phyloP scores from a whole-genome alignment of 2,113 vertebrate genomes.

The Tupaia chinensis region DNA sequence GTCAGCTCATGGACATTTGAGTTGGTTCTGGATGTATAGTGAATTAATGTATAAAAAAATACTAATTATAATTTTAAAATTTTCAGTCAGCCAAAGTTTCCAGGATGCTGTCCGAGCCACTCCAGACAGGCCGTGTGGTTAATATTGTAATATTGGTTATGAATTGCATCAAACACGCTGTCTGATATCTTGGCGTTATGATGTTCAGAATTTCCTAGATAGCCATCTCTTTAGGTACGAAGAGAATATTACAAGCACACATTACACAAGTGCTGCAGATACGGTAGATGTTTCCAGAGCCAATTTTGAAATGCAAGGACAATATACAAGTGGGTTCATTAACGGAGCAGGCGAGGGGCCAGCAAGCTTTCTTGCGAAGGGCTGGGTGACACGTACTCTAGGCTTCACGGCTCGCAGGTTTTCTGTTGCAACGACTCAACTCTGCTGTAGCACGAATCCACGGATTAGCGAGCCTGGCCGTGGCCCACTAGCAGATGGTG shows the following conservation, averaged over 20 bases:
- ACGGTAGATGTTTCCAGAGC: neutral
- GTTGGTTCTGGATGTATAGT: too few relatives aligned
- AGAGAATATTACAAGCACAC: neutral
- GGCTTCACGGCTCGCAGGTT: neutral
- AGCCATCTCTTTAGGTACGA: neutral
- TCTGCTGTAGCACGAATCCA: neutral
- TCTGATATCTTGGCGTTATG: neutral
- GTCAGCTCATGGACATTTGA: neutral
- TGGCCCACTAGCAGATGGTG: neutral
- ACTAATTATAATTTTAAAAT: too few relatives aligned
- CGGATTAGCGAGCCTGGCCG: fast-evolving
- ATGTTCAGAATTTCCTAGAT: neutral
- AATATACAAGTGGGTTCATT: neutral
- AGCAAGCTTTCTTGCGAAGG: neutral
- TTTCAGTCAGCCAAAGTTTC: neutral
- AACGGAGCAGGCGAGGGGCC: neutral
- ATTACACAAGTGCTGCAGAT: neutral
- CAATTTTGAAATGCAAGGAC: neutral
- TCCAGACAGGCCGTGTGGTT: neutral
- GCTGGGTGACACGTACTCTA: neutral
- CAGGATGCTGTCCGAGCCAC: neutral
- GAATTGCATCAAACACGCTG: neutral
- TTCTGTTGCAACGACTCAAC: neutral
- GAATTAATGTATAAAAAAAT: too few relatives aligned
- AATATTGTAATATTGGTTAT: neutral